phyloP scores from a whole-genome alignment of 1,140 invertebrate genomes.

The Diabrotica undecimpunctata region DNA sequence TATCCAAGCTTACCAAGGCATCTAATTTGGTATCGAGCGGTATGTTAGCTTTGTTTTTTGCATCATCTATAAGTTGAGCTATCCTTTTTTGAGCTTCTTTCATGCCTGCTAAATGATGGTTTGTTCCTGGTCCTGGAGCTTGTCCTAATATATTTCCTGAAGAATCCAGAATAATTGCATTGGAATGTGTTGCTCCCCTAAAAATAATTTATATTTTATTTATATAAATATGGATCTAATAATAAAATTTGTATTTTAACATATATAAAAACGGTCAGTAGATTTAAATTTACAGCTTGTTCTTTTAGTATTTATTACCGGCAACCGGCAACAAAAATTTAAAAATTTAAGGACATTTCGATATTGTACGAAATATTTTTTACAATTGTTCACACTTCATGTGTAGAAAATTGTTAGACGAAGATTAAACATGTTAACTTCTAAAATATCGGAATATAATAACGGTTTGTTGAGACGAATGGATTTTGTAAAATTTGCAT shows the following conservation, averaged over 20 bases:
- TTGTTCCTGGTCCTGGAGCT: slow-evolving; percentile 69
- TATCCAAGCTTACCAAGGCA: slow-evolving; percentile 58
- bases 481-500: too few species aligned
- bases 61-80: slow-evolving; percentile 66
- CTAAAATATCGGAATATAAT: too few species aligned
- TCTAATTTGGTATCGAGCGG: slow-evolving; percentile 57
- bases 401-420: too few species aligned
- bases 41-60: slow-evolving; percentile 65
- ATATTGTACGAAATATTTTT: too few species aligned
- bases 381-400: too few species aligned
- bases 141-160: slow-evolving; percentile 64
- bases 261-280: background rate
- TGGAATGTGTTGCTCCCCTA: slow-evolving; percentile 82
- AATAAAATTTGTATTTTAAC: background rate
- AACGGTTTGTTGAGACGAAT: too few species aligned
- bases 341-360: too few species aligned
- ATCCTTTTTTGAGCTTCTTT: slow-evolving; percentile 72
- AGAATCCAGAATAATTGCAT: slow-evolving; percentile 69
- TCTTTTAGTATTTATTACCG: too few species aligned
- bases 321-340: too few species aligned
- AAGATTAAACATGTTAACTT: too few species aligned
- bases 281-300: too few species aligned
- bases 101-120: slow-evolving; percentile 82
- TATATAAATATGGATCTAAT: background rate
- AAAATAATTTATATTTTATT: slow-evolving; percentile 33